Evolutionary conservation across 1,140 invertebrate species (phyloP).

Genomic region (Ganaspis sp.): DNA sequence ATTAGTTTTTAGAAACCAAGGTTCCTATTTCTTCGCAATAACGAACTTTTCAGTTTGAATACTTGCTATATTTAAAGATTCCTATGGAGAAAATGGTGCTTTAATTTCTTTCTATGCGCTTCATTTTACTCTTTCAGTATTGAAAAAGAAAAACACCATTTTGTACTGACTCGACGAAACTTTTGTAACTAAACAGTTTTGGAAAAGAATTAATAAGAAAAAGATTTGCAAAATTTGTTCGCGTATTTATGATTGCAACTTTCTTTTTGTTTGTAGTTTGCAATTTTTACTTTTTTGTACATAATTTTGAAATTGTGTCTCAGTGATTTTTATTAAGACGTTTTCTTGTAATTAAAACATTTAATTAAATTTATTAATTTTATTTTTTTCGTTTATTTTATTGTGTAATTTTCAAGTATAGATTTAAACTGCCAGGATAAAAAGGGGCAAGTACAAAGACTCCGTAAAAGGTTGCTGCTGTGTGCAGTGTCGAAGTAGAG

Average conservation of each 20-base stretch:
- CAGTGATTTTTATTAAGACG: too few relatives aligned
- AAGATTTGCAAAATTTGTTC: background rate
- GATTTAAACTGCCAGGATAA: constrained; percentile 12
- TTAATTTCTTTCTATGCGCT: background rate
- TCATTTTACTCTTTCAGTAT: constrained; percentile 17
- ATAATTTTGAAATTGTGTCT: background rate
- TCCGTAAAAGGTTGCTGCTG: constrained; percentile 35
- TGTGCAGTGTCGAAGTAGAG: constrained; percentile 29
- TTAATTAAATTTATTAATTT: too few relatives aligned
- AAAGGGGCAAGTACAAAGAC: constrained; percentile 32
- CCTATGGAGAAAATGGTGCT: background rate
- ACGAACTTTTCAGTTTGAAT: background rate
- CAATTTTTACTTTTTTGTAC: background rate
- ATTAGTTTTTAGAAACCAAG: background rate
- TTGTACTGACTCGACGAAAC: background rate
- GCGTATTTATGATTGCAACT: background rate
- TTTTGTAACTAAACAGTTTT: background rate
- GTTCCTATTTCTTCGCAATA: background rate
- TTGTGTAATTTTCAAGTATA: background rate
- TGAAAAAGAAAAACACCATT: background rate
- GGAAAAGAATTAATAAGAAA: background rate
- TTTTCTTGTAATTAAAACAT: too few relatives aligned
- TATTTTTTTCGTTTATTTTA: background rate
- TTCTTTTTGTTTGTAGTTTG: background rate
- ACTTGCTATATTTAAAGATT: background rate